Conservation (phyloP, 2,797 vertebrate species). For the Pygocentrus nattereri region DNA sequence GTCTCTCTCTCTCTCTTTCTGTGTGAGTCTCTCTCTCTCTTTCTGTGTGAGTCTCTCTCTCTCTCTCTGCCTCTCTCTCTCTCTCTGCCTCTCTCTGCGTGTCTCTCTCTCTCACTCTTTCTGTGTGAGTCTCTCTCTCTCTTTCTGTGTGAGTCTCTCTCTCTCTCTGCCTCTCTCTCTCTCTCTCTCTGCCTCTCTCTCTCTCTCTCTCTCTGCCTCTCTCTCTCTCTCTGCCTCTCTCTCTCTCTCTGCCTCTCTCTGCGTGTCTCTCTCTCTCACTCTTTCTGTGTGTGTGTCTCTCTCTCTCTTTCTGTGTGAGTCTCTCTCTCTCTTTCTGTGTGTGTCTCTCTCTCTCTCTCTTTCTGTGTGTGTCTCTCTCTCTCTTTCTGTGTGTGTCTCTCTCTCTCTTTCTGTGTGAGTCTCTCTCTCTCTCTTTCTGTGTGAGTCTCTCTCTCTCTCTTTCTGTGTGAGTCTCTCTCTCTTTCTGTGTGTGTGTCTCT, state of each 20-base stretch:
- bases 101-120: neutral
- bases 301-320: slow-evolving; percentile 3
- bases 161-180: slow-evolving; percentile 4
- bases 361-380: neutral
- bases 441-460: slow-evolving; percentile 22
- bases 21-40: slow-evolving; percentile 22
- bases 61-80: neutral
- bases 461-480: neutral
- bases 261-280: neutral
- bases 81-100: neutral
- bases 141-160: neutral
- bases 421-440: neutral
- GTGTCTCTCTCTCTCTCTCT: slow-evolving; percentile 19
- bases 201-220: slow-evolving; percentile 11
- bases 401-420: slow-evolving; percentile 15
- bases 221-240: neutral
- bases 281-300: too few species aligned
- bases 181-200: neutral
- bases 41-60: neutral
- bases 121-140: slow-evolving; percentile 24
- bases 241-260: slow-evolving; percentile 9
- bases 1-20: neutral
- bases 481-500: neutral
- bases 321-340: neutral
- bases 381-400: too few species aligned